Conservation (phyloP, 2,888 invertebrate genomes). For the Chrysina gloriosa region DNA sequence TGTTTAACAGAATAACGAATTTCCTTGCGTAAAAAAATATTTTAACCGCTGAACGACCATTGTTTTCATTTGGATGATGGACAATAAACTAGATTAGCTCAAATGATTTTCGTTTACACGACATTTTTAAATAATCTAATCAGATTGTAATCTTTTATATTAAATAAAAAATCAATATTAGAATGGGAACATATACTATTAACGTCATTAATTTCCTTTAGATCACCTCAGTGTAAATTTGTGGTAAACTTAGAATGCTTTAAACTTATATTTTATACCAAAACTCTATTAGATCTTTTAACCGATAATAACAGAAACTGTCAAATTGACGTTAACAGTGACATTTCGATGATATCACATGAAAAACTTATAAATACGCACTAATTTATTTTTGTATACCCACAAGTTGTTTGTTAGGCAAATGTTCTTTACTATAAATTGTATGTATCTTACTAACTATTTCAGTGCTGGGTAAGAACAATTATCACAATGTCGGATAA, state of each 20-base stretch:
- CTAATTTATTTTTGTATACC: constrained; percentile 3
- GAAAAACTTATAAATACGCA: constrained; percentile 3
- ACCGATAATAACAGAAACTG: background rate
- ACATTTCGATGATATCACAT: background rate
- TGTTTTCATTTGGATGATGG: background rate
- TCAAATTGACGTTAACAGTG: background rate
- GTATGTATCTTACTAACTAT: constrained; percentile 24
- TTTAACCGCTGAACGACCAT: background rate
- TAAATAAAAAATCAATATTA: background rate
- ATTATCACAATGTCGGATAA: constrained; percentile 19
- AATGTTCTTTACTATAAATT: constrained; percentile 36
- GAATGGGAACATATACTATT: background rate
- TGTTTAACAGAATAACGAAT: constrained; percentile 29
- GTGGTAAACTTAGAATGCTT: no score
- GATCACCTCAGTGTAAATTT: no score
- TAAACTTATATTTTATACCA: background rate
- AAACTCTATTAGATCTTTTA: background rate
- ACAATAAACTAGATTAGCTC: background rate
- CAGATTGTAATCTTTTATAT: no score
- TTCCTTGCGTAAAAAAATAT: background rate
- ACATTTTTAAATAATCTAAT: background rate
- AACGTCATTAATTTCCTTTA: background rate
- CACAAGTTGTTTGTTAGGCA: constrained; percentile 1
- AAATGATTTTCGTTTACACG: no score
- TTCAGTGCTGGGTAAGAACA: constrained; percentile 33